These are phyloP conservation scores for Pollicipes pollicipes DNA, from an alignment of 1,140 invertebrate genomes.

Conservation along the genomic window DNA sequence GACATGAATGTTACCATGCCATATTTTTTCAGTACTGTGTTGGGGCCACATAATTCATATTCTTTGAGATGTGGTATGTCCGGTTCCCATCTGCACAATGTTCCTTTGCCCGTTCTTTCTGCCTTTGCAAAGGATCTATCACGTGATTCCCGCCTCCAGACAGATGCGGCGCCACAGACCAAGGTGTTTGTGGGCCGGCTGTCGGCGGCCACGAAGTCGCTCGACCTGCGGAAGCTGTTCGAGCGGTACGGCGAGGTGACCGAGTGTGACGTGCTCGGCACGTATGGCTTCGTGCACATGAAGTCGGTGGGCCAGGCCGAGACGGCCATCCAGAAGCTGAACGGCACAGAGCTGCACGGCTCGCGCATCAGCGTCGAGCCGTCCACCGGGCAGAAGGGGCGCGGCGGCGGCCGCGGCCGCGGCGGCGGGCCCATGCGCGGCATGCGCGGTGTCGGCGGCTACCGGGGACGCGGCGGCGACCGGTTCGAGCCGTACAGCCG, in stretches of 20 bases:
- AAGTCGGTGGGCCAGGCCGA: conserved; percentile 46
- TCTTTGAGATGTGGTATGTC: too few relatives aligned
- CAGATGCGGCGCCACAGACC: conserved; percentile 27
- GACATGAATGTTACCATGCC: too few relatives aligned
- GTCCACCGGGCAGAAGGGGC: conserved; percentile 11
- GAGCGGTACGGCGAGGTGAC: conserved; percentile 48
- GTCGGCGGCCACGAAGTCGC: conserved; percentile 43
- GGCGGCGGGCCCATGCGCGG: conserved; percentile 28
- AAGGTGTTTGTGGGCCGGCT: conserved; percentile 57
- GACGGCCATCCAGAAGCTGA: conserved; percentile 43
- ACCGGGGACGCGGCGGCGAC: background rate
- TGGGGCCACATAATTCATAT: too few relatives aligned
- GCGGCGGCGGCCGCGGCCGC: background rate
- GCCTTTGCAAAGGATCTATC: too few relatives aligned
- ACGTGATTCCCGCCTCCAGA: too few relatives aligned
- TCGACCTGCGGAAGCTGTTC: conserved; percentile 45
- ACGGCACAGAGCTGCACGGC: conserved; percentile 50
- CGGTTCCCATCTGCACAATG: too few relatives aligned
- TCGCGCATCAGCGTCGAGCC: conserved; percentile 43
- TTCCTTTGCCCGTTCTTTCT: too few relatives aligned
- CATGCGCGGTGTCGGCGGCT: conserved; percentile 21
- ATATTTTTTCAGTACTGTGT: too few relatives aligned
- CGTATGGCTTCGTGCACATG: conserved; percentile 56
- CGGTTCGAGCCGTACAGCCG: conserved; percentile 1
- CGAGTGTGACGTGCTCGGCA: conserved; percentile 55